Base-by-base conservation (phyloP, 2,797 vertebrate genomes). In the Clamator glandarius region DNA sequence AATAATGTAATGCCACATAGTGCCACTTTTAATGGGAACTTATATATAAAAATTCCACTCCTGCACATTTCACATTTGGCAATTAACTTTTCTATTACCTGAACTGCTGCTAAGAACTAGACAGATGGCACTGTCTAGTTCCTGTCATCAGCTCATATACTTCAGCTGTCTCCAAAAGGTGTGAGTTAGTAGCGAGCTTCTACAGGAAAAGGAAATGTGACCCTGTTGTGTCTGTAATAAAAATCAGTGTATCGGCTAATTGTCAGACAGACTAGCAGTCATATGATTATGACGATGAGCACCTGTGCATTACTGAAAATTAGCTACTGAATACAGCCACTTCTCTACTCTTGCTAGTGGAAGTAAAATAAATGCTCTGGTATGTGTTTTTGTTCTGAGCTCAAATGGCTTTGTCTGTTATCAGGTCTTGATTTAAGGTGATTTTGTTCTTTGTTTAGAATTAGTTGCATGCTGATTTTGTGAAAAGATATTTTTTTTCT, bases 71-170 rank as follows among this genome's bases (percentile, higher is more conserved):
- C 52, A 55, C 51, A 21, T 92, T 94, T 84, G 42, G 80, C 74
- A 90, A 90, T 92, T 95, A 94, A 21, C 52, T 90, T 84, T 92
- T 83, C 87, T 84, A 51, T 89, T 93, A 91, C 93, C 95, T 97
- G 95, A 94, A 94, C 83, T 96, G 70, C 89, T 95, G 83, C 75
- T 94, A 68, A 92, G 80, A n/a, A n/a, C n/a, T n/a, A n/a, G n/a
- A 95, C 95, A 97, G 96, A 96, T 96, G 96, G 95, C 79, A 94
- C 57, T 82, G 83, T 94, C 93, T 96, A 91, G 95, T 96, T 94
- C 87, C 70, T 96, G 92, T 90, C 93, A 95, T 91, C 93, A 80
- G 21, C 64, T 92, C 96, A 96, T 94, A 93, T 96, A 96, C 92
- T 96, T 97, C 93, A 95, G 25, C 89, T 91, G 74, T 90, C 85